Evolutionary conservation across 1,140 invertebrate species (phyloP).

Genomic region (Cyclargus thomasi): DNA sequence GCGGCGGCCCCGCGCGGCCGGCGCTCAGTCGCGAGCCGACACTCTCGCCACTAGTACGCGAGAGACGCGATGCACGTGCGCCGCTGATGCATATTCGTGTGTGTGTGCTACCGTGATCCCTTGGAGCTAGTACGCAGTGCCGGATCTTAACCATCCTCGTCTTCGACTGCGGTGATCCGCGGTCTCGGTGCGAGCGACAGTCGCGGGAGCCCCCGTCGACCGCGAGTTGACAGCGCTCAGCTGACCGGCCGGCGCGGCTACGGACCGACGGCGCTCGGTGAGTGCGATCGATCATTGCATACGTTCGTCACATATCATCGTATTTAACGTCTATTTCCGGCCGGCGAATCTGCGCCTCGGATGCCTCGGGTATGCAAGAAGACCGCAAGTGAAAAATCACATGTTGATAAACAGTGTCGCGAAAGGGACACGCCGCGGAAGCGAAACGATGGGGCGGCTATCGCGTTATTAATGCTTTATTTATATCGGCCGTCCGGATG

Average conservation of each 20-base stretch:
- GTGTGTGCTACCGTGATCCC: conserved; percentile 61
- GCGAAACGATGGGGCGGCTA: conserved; percentile 17
- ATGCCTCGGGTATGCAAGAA: conserved; percentile 1
- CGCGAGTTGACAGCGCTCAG: conserved; percentile 39
- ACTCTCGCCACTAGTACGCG: conserved; percentile 64
- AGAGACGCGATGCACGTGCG: conserved; percentile 61
- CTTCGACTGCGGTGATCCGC: conserved; percentile 24
- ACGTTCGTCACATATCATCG: conserved; percentile 47
- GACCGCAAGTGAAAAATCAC: conserved; percentile 35
- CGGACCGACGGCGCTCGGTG: conserved; percentile 62
- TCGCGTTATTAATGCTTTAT: conserved; percentile 10
- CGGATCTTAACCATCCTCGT: conserved; percentile 36
- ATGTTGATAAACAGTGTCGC: conserved; percentile 67
- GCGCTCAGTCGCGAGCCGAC: conserved; percentile 67
- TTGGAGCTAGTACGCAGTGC: conserved; percentile 41
- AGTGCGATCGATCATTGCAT: conserved; percentile 67
- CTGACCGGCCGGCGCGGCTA: conserved; percentile 48
- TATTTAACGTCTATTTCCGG: conserved; percentile 69
- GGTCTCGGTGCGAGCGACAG: no score
- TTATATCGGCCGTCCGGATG: conserved; percentile 16
- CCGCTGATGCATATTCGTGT: conserved; percentile 64
- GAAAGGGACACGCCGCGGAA: conserved; percentile 34
- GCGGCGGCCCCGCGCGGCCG: conserved; percentile 42
- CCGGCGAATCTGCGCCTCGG: conserved; percentile 27
- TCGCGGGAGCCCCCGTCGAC: conserved; percentile 1